Base-by-base conservation (phyloP, 2,888 invertebrate genomes). In the Zele albiditarsus region DNA sequence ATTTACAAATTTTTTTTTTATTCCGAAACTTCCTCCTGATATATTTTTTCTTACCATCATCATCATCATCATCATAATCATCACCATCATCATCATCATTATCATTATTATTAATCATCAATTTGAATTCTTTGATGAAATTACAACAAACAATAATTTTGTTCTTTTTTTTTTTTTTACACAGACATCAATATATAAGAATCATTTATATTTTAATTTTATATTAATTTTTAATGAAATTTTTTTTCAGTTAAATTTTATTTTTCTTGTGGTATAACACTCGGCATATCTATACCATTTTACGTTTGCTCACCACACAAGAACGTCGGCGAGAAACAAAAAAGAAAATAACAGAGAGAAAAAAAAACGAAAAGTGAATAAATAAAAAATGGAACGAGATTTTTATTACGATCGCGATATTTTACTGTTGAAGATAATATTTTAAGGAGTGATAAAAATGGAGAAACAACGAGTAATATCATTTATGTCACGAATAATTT, bases 221-320 rank as follows among this genome's bases (percentile, higher is more conserved):
- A 38, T 38, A 38, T 46, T 14, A n/a, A 16, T 46, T 46, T 46
- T n/a, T n/a, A 46, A n/a, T 46, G 4, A 14, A n/a, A 46, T 46
- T 46, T 46, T 57, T 60, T 70, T 67, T 71, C 42, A 33, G 23
- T 63, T 71, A n/a, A 27, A 63, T 46, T 46, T 49, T 65, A 33
- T 38, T 33, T 77, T 57, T 46, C 46, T 68, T 25, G 49, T 68
- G 58, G 25, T 73, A 66, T 58, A 38, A 38, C 38, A 8, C 38
- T 12, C 3, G 38, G 38, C 1, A 38, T 38, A 38, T 12, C 10
- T 1, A 38, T 38, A 38, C 38, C 38, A 8, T 38, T 38, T 38
- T 2, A 38, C 38, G 38, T 38, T 38, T 8, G 12, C 38, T 12
- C 38, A 38, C 38, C 38, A 38, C 38, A 38, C 8, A 12, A 6